Base-by-base conservation (phyloP, 2,888 invertebrate species). In the Bibio marci region DNA sequence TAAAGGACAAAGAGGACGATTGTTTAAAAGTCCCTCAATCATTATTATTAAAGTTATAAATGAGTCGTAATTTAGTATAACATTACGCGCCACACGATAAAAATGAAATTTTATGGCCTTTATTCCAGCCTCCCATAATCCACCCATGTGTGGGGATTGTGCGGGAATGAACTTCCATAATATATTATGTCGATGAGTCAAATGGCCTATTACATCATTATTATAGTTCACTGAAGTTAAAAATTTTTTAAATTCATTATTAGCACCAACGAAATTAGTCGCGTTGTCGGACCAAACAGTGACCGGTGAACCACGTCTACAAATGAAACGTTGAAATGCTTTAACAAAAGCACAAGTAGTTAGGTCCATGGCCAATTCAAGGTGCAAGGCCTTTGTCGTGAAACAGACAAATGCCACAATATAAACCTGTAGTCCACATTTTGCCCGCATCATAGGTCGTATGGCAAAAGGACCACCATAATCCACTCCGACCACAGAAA, bases 131-230 rank as follows among this genome's bases (percentile, higher is more conserved):
- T 55, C 54, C 49, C 50, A 52, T 4, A 52, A 33, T 7, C 52
- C 52, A 8, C 52, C 50, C 36, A 49, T 49, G 39, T 54, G 49
- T 6, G 51, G 48, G 3, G 50, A 40, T 14, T 39, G 32, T 6
- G 51, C 47, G 2, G 51, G 50, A 22, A 46, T 52, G 34, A 55
- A 57, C 17, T 51, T 42, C 53, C 55, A 57, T 31, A 13, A 14
- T 13, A 31, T 31, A 14, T 31, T 31, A 4, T 12, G 18, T 32
- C 12, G 11, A 10, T 32, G 40, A 27, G 15, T 38, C 8, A 22
- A 22, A 22, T 22, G 4, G 22, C 4, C 22, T 22, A 22, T 8
- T 8, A 22, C 4, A 6, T 22, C 8, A 6, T 22, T 8, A 22
- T 22, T 22, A 8, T 22, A 22, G 5, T 22, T 22, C 5, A 6